These are phyloP conservation scores for Tenebrosternarchus preto DNA, from an alignment of 2,113 vertebrate species.

Conservation along the genomic window DNA sequence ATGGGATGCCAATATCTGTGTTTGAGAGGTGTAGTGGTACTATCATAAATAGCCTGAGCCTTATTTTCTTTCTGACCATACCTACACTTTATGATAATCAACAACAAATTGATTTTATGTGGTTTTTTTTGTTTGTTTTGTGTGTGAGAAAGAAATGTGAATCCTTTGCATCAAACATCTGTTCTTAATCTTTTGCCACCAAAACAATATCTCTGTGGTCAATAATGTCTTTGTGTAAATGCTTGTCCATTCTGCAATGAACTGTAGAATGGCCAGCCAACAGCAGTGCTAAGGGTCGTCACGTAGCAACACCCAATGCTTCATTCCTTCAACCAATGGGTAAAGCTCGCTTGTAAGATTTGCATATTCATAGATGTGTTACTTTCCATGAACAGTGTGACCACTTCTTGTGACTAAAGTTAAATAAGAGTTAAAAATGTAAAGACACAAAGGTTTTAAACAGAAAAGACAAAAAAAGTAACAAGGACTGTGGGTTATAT, in stretches of 20 bases:
- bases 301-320: slow-evolving; percentile 69
- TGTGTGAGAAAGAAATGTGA: not conserved
- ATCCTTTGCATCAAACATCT: slow-evolving; percentile 47
- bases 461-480: slow-evolving; percentile 63
- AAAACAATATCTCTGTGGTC: slow-evolving; percentile 68
- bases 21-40: too few species aligned
- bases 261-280: slow-evolving; percentile 56
- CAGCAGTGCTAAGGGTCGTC: slow-evolving; percentile 81
- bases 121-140: too few species aligned
- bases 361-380: slow-evolving; percentile 85
- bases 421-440: slow-evolving; percentile 75
- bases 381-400: slow-evolving; percentile 78
- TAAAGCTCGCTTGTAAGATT: slow-evolving; percentile 90
- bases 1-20: too few species aligned
- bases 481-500: slow-evolving; percentile 69
- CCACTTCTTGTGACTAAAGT: slow-evolving; percentile 78
- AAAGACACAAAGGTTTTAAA: slow-evolving; percentile 72
- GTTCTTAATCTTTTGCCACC: slow-evolving; percentile 63
- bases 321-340: slow-evolving; percentile 74
- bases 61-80: too few species aligned
- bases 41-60: too few species aligned
- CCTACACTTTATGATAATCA: too few species aligned
- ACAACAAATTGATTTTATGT: too few species aligned
- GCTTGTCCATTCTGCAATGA: slow-evolving; percentile 31
- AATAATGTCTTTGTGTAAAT: slow-evolving; percentile 59